Base-by-base conservation (phyloP, 2,797 vertebrate genomes). In the Tachyglossus aculeatus region DNA sequence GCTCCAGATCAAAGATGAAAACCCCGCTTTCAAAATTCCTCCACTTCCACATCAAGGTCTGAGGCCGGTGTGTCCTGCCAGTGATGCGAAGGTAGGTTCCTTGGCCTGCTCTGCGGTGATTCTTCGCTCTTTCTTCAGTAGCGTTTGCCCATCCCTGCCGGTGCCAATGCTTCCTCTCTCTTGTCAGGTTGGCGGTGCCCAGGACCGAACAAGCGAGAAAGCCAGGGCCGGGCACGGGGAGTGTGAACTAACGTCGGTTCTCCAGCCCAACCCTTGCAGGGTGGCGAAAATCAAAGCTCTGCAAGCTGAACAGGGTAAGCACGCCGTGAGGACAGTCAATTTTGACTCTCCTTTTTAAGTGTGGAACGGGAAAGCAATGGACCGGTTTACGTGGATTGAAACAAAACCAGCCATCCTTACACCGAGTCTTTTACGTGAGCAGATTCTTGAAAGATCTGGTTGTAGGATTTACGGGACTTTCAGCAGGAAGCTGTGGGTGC, bases 251-350 rank as follows among this genome's bases (percentile, higher is more conserved):
- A 86, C 93, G 29, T 94, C 93, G 60, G 94, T 95, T 50, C 91
- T 95, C 80, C 93, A 93, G 63, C 86, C 92, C 87, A 94, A 94
- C 75, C 91, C 93, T 48, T 94, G 92, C 67, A 90, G 92, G 88
- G 75, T 88, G 41, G 44, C 77, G 81, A 93, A 90, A 90, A 78
- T 57, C 73, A 90, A 74, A 71, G 45, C 59, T 37, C 72, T 76
- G 39, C 84, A 86, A 74, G 88, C 85, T 51, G 80, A 84, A 33
- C 90, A 90, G 69, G 81, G 90, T 89, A 85, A 82, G 45, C 69
- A 15, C 7, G 32, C 29, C n/a, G n/a, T n/a, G n/a, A n/a, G n/a
- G n/a, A n/a, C n/a, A n/a, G n/a, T n/a, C n/a, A n/a, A n/a, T n/a
- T n/a, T n/a, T n/a, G n/a, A n/a, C n/a, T n/a, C n/a, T n/a, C n/a